phyloP scores from a whole-genome alignment of 2,888 invertebrate species.

The Acanthosepion esculentum region DNA sequence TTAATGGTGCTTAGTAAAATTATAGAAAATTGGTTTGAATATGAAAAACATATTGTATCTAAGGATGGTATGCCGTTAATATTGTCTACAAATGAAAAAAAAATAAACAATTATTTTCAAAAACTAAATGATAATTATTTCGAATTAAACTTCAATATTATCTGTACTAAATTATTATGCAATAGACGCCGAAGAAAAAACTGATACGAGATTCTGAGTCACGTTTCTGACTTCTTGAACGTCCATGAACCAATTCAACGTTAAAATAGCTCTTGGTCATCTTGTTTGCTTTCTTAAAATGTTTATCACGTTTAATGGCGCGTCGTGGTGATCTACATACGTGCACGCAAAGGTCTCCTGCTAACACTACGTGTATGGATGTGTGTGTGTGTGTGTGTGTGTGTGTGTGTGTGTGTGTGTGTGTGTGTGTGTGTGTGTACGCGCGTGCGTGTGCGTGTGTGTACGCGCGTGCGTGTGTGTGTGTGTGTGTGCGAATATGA shows the following conservation, averaged over 20 bases:
- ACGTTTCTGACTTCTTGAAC: background rate
- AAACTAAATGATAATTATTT: background rate
- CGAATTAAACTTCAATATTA: background rate
- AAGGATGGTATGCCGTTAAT: no score
- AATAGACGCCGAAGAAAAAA: background rate
- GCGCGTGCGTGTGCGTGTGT: no score
- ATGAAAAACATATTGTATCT: no score
- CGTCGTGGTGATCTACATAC: background rate
- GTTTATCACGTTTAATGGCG: background rate
- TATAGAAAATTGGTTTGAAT: no score
- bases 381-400: background rate
- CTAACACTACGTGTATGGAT: background rate
- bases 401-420: no score
- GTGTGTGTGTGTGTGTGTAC: background rate
- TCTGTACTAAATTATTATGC: background rate
- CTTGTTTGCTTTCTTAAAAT: background rate
- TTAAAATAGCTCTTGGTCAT: background rate
- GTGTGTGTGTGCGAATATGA: no score
- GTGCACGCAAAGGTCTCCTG: accelerated
- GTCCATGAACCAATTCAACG: slow-evolving; percentile 2
- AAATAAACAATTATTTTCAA: background rate
- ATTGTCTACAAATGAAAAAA: background rate
- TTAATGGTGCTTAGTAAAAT: no score
- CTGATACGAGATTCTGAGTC: background rate
- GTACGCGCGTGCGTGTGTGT: no score